These are phyloP conservation scores for Drosophila ficusphila DNA, from an alignment of 1,140 invertebrate species.

Conservation along the genomic window DNA sequence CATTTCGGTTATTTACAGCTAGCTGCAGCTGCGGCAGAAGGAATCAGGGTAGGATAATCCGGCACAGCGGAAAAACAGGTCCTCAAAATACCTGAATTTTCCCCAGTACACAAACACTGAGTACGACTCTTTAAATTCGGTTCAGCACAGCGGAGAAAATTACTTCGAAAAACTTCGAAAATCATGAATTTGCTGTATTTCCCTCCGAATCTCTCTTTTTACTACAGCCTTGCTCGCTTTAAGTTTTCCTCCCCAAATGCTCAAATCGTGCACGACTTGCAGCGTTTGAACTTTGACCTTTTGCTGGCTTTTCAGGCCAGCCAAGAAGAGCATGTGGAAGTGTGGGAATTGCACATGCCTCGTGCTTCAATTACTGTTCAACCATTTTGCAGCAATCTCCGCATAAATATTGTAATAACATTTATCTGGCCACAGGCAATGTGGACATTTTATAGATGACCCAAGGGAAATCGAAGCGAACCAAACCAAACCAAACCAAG, in stretches of 20 bases:
- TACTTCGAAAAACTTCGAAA: too few relatives aligned
- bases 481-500: background rate
- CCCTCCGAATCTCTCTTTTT: background rate
- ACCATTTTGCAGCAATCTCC: conserved; percentile 22
- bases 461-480: conserved; percentile 11
- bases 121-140: too few relatives aligned
- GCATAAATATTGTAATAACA: conserved; percentile 50
- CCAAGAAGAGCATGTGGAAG: conserved; percentile 1
- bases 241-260: conserved; percentile 1
- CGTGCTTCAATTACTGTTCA: conserved; percentile 35
- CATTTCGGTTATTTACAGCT: conserved; percentile 69
- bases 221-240: background rate
- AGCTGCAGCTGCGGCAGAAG: conserved; percentile 11
- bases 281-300: conserved; percentile 58
- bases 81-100: too few relatives aligned
- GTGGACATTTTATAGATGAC: conserved; percentile 40
- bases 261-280: conserved; percentile 39
- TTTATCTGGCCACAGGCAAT: conserved; percentile 42
- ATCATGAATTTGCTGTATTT: too few relatives aligned
- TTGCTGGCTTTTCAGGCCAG: conserved; percentile 22
- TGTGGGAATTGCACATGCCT: conserved; percentile 6
- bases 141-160: too few relatives aligned
- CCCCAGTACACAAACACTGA: too few relatives aligned
- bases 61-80: conserved; percentile 17
- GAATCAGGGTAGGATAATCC: conserved; percentile 2